A percentile compares a stretch with the other conserved stretches of the same genome.
Evolutionary conservation across 2,797 vertebrate genomes (phyloP).

Genomic region (Pelochelys cantorii): DNA sequence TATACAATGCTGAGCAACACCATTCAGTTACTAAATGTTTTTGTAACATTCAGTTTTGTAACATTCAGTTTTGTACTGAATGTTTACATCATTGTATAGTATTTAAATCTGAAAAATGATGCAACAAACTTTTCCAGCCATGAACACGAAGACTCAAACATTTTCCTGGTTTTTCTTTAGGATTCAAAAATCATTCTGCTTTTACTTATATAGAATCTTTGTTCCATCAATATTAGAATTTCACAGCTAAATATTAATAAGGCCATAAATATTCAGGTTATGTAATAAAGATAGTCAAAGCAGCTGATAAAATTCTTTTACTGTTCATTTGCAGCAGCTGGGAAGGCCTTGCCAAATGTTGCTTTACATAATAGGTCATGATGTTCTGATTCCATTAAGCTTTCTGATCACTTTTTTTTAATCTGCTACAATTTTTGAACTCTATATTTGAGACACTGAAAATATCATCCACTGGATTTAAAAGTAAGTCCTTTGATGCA

Average conservation of each 20-base stretch:
- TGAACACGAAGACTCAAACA: neutral
- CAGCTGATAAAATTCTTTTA: slow-evolving; percentile 76
- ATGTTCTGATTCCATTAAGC: slow-evolving; percentile 74
- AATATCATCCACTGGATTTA: slow-evolving; percentile 57
- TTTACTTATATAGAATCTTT: slow-evolving; percentile 49
- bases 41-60: too few relatives aligned
- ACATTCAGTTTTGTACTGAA: neutral
- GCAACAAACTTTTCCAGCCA: slow-evolving; percentile 38
- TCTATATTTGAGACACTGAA: slow-evolving; percentile 45
- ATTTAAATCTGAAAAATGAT: neutral
- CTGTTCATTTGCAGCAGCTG: slow-evolving; percentile 77
- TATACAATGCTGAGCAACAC: neutral
- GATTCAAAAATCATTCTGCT: slow-evolving; percentile 52
- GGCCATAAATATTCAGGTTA: slow-evolving; percentile 80
- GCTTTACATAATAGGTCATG: slow-evolving; percentile 75
- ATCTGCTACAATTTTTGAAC: slow-evolving; percentile 65
- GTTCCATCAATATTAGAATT: slow-evolving; percentile 71
- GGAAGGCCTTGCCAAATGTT: slow-evolving; percentile 74
- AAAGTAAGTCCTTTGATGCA: slow-evolving; percentile 55
- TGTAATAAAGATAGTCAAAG: slow-evolving; percentile 75
- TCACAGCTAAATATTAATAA: slow-evolving; percentile 75
- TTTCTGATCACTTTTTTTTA: slow-evolving; percentile 74
- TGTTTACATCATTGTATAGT: neutral
- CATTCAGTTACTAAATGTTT: neutral
- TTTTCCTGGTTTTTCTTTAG: slow-evolving; percentile 15